A percentile compares a stretch with the other conserved stretches of the same genome.
Evolutionary conservation across 2,888 invertebrate genomes (phyloP).

Genomic region (Mythimna pallens): DNA sequence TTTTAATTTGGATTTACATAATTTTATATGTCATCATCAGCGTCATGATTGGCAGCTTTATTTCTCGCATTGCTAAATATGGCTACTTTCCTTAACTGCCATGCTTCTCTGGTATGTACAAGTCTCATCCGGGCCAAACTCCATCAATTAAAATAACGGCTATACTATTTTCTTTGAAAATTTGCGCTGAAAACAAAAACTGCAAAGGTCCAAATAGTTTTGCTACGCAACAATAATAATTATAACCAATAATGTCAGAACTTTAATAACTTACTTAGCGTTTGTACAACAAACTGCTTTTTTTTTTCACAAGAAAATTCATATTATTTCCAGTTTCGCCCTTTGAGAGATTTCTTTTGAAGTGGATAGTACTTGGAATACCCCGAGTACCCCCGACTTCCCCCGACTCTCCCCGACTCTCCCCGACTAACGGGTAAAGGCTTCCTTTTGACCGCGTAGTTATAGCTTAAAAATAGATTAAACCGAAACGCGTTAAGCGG

Average conservation of each 20-base stretch:
- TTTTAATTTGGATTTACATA: background rate
- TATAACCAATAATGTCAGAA: constrained; percentile 37
- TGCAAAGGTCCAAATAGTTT: constrained; percentile 17
- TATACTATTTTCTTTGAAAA: background rate
- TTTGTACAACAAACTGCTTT: constrained; percentile 34
- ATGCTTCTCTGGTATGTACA: background rate
- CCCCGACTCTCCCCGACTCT: constrained; percentile 9
- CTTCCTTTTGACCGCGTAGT: constrained; percentile 73
- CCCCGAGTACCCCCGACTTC: constrained; percentile 13
- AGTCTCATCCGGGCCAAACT: background rate
- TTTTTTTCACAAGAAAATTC: constrained; percentile 63
- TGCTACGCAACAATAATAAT: constrained; percentile 10
- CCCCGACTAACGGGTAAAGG: constrained; percentile 53
- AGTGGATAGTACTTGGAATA: constrained; percentile 60
- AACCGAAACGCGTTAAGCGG: constrained; percentile 64
- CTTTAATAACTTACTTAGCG: constrained; percentile 59
- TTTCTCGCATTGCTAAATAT: background rate
- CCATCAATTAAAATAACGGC: no score
- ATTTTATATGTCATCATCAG: background rate
- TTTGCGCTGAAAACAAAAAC: background rate
- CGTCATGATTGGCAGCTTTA: background rate
- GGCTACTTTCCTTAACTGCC: background rate
- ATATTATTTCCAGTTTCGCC: constrained; percentile 69
- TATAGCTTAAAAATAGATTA: constrained; percentile 77
- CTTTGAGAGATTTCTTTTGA: constrained; percentile 71